Base-by-base conservation (phyloP, 2,888 invertebrate genomes). In the Peribatodes rhomboidaria region DNA sequence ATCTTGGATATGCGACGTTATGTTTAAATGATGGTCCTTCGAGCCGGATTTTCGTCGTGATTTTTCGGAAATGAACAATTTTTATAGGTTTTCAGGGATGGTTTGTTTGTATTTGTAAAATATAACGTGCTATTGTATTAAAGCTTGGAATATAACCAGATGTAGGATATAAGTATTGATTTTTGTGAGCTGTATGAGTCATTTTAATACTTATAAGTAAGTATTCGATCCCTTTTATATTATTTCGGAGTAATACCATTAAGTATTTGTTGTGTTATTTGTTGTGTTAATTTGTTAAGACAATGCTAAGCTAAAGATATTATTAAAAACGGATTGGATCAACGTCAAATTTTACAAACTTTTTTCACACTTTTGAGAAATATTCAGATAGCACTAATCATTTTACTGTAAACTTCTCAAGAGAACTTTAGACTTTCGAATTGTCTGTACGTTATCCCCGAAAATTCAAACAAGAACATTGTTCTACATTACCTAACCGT, bases 1-100 rank as follows among this genome's bases (percentile, higher is more conserved):
- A 70, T 68, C 66, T 66, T 70, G 61, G 60, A 66, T 63, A 63
- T 61, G 61, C 63, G 63, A 64, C 61, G 58, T 65, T 49, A 47
- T 39, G 31, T 61, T 68, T 60, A 65, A 68, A 66, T 68, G 61
- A 68, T 66, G 68, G 66, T 66, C 63, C 59, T 61, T 66, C 59
- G 59, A 66, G 50, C 61, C 22, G 55, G 56, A 61, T 61, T 56
- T 56, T 61, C 68, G 60, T 39, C 14, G 50, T 57, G 63, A 70
- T 41, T 59, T 65, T 70, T 61, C 55, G 65, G 65, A 65, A 55
- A 70, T 55, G 41, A 22, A 35, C 33, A 37, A 27, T 46, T 50
- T 61, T 62, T 62, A 52, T 57, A 42, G 59, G 44, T 56, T 47
- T 37, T 27, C 13, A 41, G 50, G 7, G 18, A 13, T n/a, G 13